Evolutionary conservation across 2,888 invertebrate species (phyloP), one percentile per base, ranked within the genome.

Genomic region (Sepioteuthis lessoniana): DNA sequence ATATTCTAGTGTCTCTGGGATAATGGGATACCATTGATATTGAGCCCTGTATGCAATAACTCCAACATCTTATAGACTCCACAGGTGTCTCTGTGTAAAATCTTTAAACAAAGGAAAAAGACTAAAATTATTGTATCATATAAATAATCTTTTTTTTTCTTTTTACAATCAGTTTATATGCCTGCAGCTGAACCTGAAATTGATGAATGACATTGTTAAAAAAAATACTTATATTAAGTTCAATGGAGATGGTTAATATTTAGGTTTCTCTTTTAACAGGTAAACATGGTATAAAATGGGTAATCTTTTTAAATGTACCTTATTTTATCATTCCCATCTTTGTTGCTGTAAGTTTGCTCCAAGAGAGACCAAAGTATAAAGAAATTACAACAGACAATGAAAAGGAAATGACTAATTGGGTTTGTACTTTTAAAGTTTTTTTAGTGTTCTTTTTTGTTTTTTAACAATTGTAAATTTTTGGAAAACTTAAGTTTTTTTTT

Each of bases 261-360:
- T 60, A 76, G 3, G 46, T 93, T 5, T 76, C 19, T 90, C 10
- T 90, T n/a, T 91, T 95, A 95, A 35, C 95, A 97, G 97, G 97
- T 10, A 95, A 96, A 93, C 95, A 96, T 95, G 96, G 96, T 31
- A 95, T 97, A 31, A 96, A 95, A 76, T 95, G 96, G 95, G 96
- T 97, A 0, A 96, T 96, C 90, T 94, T 97, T 28, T 95, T 97
- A 93, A 97, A 97, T 95, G 94, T 97, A 0, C 97, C 97, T 0
- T 97, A 96, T 95, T 94, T 96, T 25, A 93, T 96, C 90, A 95
- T 96, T n/a, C 97, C 97, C 8, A 93, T 97, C 25, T 95, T 96
- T 93, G 95, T 95, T 93, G 96, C 94, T 25, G 95, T 95, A 37
- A 95, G 95, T 92, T 96, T 96, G 94, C 94, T 96, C 31, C 94